A percentile compares a stretch with the other conserved stretches of the same genome.
These are phyloP conservation scores for Andrena praecox DNA, from an alignment of 2,888 invertebrate genomes.

Conservation along the genomic window DNA sequence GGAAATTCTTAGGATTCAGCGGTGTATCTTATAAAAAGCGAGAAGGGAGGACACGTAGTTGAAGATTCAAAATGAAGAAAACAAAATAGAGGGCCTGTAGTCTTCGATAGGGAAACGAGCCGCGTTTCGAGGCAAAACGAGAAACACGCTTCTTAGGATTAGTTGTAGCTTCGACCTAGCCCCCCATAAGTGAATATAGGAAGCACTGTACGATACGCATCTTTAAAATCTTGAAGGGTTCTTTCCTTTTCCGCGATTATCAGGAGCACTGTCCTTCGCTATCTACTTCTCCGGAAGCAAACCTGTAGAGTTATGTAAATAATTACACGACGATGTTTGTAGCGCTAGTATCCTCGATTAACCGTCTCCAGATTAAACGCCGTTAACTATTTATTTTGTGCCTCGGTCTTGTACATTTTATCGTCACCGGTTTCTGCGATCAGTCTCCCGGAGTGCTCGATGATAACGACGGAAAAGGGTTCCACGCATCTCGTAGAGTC, in stretches of 20 bases:
- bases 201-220: slow-evolving; percentile 35
- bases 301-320: not conserved
- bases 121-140: slow-evolving; percentile 57
- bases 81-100: slow-evolving; percentile 69
- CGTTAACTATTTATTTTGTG: too few species aligned
- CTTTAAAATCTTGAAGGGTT: slow-evolving; percentile 32
- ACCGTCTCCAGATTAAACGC: too few species aligned
- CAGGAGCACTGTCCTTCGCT: not conserved
- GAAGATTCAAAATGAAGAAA: slow-evolving; percentile 15
- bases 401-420: not conserved
- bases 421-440: not conserved
- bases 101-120: slow-evolving; percentile 60
- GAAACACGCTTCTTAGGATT: slow-evolving; percentile 73
- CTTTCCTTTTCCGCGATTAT: slow-evolving; percentile 33
- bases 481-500: slow-evolving; percentile 42
- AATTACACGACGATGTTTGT: not conserved
- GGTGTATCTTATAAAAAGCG: slow-evolving; percentile 18
- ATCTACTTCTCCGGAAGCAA: not conserved
- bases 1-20: slow-evolving; percentile 35
- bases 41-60: not conserved
- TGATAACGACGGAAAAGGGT: slow-evolving; percentile 33
- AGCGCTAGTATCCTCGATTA: not conserved
- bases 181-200: slow-evolving; percentile 35
- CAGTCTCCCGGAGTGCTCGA: not conserved
- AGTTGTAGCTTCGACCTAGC: slow-evolving; percentile 67